Evolutionary conservation across 2,113 vertebrate species (phyloP).

Genomic region (Brachionichthys hirsutus): DNA sequence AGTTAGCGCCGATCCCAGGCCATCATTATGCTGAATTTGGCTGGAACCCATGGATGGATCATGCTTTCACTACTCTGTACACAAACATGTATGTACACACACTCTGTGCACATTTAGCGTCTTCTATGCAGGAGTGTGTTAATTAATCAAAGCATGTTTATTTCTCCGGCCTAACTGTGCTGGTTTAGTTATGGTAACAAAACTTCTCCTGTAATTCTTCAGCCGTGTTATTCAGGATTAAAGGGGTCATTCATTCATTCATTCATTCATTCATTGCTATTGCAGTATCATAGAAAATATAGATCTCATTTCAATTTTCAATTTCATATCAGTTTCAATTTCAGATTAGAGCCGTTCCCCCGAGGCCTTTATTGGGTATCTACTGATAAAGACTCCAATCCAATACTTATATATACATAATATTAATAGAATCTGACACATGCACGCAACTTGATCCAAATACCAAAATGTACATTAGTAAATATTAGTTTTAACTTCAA

Average conservation of each 20-base stretch:
- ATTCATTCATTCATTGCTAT: too few species aligned
- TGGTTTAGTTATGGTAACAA: constrained; percentile 42
- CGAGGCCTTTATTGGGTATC: too few species aligned
- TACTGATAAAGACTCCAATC: too few species aligned
- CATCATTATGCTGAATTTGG: constrained; percentile 67
- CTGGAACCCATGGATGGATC: constrained; percentile 34
- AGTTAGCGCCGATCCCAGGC: constrained; percentile 55
- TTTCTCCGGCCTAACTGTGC: constrained; percentile 51
- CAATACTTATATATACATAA: too few species aligned
- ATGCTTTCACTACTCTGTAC: constrained; percentile 31
- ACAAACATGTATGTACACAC: constrained; percentile 34
- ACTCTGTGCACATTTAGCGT: constrained; percentile 28
- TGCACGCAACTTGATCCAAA: too few species aligned
- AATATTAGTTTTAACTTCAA: too few species aligned
- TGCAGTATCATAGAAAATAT: background rate
- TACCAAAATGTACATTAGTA: too few species aligned
- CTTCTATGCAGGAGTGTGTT: constrained; percentile 30
- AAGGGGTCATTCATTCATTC: too few species aligned
- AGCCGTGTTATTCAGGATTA: background rate
- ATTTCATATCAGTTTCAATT: too few species aligned
- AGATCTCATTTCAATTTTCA: too few species aligned
- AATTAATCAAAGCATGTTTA: constrained; percentile 61
- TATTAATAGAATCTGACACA: too few species aligned
- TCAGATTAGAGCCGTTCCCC: too few species aligned
- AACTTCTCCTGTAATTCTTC: constrained; percentile 29